A percentile compares a stretch with the other conserved stretches of the same genome.
Evolutionary conservation across 1,140 invertebrate species (phyloP).

Genomic region (Bilobella aurantiaca): DNA sequence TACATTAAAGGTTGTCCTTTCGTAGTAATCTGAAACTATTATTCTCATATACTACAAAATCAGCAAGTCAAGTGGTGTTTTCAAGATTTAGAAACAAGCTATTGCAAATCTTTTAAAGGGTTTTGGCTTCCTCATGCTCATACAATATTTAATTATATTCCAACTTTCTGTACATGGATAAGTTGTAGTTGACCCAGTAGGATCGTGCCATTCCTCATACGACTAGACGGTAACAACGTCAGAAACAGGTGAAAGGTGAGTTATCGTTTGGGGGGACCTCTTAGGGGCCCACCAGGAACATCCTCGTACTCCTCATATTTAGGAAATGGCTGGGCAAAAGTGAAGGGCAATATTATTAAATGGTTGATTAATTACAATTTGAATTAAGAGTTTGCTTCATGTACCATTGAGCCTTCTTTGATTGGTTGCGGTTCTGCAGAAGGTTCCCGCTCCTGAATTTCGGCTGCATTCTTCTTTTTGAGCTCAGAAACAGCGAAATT

Average conservation of each 20-base stretch:
- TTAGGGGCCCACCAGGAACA: neutral
- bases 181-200: too few species aligned
- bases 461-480: constrained; percentile 62
- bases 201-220: too few species aligned
- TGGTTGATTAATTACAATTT: neutral
- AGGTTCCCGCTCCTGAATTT: constrained; percentile 35
- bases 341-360: neutral
- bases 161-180: too few species aligned
- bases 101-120: too few species aligned
- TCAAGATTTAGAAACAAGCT: too few species aligned
- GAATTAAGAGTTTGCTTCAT: neutral
- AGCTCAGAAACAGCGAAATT: constrained; percentile 58
- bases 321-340: constrained; percentile 12
- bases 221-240: neutral
- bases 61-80: too few species aligned
- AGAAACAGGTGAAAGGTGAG: neutral
- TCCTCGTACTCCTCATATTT: constrained; percentile 17
- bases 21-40: too few species aligned
- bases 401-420: neutral
- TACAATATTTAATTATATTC: too few species aligned
- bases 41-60: too few species aligned
- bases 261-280: neutral
- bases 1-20: too few species aligned
- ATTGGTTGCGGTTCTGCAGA: neutral
- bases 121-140: too few species aligned